Conservation (phyloP, 2,888 invertebrate genomes). For the Synergus gifuensis region DNA sequence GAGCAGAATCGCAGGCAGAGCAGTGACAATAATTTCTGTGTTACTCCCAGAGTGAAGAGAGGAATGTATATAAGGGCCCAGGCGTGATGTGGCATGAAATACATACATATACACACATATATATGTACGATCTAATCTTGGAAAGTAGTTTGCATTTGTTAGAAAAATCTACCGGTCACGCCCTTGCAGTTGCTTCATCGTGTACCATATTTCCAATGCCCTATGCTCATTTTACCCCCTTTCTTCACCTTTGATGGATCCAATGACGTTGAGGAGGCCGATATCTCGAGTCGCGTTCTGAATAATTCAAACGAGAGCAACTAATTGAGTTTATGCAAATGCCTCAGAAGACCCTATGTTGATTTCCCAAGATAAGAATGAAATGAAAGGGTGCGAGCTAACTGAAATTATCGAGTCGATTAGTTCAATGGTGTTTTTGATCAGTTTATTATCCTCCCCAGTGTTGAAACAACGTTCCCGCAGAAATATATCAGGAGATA, state of each 20-base stretch:
- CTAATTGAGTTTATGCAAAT: slow-evolving; percentile 77
- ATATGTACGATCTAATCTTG: slow-evolving; percentile 64
- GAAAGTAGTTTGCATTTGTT: slow-evolving; percentile 58
- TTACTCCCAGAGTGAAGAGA: background rate
- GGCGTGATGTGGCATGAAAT: slow-evolving; percentile 63
- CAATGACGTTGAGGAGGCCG: slow-evolving; percentile 50
- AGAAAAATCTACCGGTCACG: slow-evolving; percentile 59
- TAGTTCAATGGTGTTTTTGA: background rate
- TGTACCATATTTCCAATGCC: background rate
- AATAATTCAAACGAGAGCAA: slow-evolving; percentile 74
- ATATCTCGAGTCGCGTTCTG: slow-evolving; percentile 64
- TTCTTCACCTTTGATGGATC: background rate
- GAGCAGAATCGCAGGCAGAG: no score
- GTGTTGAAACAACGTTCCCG: background rate
- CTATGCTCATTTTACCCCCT: slow-evolving; percentile 34
- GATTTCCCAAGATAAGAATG: slow-evolving; percentile 71
- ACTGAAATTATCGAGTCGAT: slow-evolving; percentile 43
- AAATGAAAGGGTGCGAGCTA: slow-evolving; percentile 52
- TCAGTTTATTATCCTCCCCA: background rate
- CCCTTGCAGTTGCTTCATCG: slow-evolving; percentile 51
- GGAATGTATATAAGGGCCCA: background rate
- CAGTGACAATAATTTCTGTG: background rate
- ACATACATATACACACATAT: slow-evolving; percentile 39
- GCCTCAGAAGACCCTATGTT: slow-evolving; percentile 53
- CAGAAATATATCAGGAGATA: background rate